These are phyloP conservation scores for Lota lota DNA, from an alignment of 2,113 vertebrate species.

Conservation along the genomic window DNA sequence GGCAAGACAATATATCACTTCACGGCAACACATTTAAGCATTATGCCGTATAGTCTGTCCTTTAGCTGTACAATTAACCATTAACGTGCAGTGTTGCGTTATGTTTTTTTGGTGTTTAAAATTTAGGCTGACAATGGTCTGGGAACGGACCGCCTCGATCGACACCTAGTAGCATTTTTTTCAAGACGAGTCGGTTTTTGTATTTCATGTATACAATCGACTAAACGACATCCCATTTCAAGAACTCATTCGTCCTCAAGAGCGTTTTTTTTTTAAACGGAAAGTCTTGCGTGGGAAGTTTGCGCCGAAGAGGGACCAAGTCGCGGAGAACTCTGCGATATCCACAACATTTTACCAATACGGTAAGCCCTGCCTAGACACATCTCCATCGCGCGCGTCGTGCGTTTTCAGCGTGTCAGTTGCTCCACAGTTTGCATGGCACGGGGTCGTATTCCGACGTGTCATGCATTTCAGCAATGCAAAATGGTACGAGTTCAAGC, in stretches of 20 bases:
- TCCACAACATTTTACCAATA: conserved; percentile 49
- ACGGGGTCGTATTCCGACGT: background rate
- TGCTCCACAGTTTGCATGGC: background rate
- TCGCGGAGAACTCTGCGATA: conserved; percentile 48
- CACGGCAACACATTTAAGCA: conserved; percentile 48
- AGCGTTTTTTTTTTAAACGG: conserved; percentile 23
- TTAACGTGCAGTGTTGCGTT: conserved; percentile 18
- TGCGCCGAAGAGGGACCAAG: conserved; percentile 35
- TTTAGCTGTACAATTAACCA: conserved; percentile 36
- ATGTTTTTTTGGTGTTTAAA: conserved; percentile 37
- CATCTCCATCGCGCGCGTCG: conserved; percentile 18
- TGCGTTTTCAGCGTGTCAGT: background rate
- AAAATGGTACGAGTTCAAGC: conserved; percentile 43
- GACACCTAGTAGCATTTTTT: conserved; percentile 43
- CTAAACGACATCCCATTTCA: conserved; percentile 10
- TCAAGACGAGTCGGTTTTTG: conserved; percentile 34
- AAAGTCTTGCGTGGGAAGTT: conserved; percentile 68
- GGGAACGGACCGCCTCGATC: conserved; percentile 53
- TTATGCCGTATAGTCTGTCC: conserved; percentile 17
- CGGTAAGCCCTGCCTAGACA: conserved; percentile 64
- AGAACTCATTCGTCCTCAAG: conserved; percentile 46
- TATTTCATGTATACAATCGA: background rate
- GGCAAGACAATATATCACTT: conserved; percentile 32
- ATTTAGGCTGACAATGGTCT: conserved; percentile 65
- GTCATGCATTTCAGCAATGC: conserved; percentile 7